Evolutionary conservation across 2,113 vertebrate species (phyloP), one percentile per base, ranked within the genome.

Genomic region (Anguilla rostrata): DNA sequence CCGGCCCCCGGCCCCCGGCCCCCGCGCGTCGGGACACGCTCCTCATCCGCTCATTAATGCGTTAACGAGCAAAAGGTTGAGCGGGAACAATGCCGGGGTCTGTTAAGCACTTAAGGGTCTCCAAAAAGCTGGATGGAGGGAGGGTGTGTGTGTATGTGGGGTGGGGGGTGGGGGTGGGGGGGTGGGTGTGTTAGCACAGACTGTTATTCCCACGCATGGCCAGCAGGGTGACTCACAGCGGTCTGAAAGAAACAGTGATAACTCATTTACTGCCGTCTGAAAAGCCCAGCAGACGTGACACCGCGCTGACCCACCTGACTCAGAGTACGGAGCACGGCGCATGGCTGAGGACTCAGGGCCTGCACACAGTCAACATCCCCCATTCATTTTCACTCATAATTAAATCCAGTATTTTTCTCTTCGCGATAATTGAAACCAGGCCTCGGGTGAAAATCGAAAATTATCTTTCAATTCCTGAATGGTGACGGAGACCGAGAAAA

Each of bases 11-110:
- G 81, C 81, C 41, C 60, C 41, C 60, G 80, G 46, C 57, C 56
- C 15, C 81, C 16, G 57, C 57, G 39, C 20, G 81, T 20, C 34
- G 39, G 82, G 82, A 78, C 43, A 29, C 34, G 86, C 34, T 39
- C 82, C 56, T 39, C 86, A 87, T 84, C 82, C 86, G 63, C 39
- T 87, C 53, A 39, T 79, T 83, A 83, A 87, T 20, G 40, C 56
- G 41, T n/a, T 85, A 56, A 88, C 39, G 63, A 83, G 26, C 75
- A 78, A 71, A 20, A 71, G n/a, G 41, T 40, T 18, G 1, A 43
- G 26, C n/a, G 43, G 34, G 43, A 87, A 87, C 83, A 87, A 87
- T 87, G 83, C 6, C 6, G 53, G 40, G 41, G 41, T 66, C 60
- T 66, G 60, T 66, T 5, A 14, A 39, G 53, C 34, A 16, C 63